Base-by-base conservation (phyloP, 1,140 invertebrate genomes). In the Teleopsis dalmanni region DNA sequence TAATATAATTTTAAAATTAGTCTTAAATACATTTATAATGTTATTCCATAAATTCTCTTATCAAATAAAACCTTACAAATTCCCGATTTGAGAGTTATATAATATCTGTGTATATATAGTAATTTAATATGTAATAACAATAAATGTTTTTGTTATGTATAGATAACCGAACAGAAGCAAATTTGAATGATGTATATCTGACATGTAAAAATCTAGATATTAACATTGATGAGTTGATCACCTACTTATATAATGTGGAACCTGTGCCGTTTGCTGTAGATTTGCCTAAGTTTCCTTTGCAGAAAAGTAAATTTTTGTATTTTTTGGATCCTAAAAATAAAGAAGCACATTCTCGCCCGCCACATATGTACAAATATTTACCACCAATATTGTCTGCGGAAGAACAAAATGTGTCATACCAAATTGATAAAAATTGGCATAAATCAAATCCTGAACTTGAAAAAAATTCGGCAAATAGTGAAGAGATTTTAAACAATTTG, bases 311-410 rank as follows among this genome's bases (percentile, higher is more conserved):
- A 53, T 83, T 89, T 65, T 75, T 96, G 21, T 91, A 91, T 73
- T 91, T 93, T 69, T 76, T 95, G n/a, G 95, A 95, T 72, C 89
- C 90, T 18, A 89, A 90, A 10, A 91, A 88, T 67, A 78, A 84
- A 64, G 92, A 96, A 76, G 86, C 95, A n/a, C 77, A 92, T 11
- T 88, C 87, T 13, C 78, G 92, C 57, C 87, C 90, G 3, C 84
- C 95, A 50, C 83, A 94, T 74, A 81, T 96, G 48, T 88, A 91
- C 73, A 89, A 95, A 62, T 87, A 96, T 73, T 75, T 96, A 53
- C 94, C 94, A 44, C 84, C 90, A 13, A 92, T 95, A 83, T 81
- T 85, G 70, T 84, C 87, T 21, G 79, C 84, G 56, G 75, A 42
- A n/a, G n/a, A n/a, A n/a, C n/a, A n/a, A n/a, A n/a, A n/a, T n/a